Conservation (phyloP, 2,888 invertebrate genomes). For the Halocaridina rubra region DNA sequence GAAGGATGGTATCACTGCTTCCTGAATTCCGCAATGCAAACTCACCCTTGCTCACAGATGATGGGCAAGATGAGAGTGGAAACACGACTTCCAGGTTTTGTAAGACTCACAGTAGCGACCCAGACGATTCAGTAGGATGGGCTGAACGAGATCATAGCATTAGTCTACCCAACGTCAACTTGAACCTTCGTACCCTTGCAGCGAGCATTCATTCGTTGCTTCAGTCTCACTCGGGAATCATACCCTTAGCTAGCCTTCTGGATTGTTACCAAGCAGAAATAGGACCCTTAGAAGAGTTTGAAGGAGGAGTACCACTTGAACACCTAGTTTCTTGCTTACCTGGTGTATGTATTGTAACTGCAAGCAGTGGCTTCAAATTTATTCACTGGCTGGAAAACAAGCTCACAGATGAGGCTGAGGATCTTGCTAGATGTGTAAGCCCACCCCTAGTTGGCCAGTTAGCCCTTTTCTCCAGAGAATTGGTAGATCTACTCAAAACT, state of each 20-base stretch:
- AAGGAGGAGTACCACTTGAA: constrained; percentile 76
- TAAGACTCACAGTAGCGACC: constrained; percentile 70
- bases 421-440: constrained; percentile 73
- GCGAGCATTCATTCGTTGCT: constrained; percentile 77
- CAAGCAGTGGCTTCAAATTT: constrained; percentile 71
- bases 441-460: constrained; percentile 78
- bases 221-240: constrained; percentile 79
- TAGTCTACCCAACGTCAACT: constrained; percentile 73
- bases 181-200: constrained; percentile 75
- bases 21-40: constrained; percentile 75
- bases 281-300: constrained; percentile 72
- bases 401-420: constrained; percentile 53
- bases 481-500: constrained; percentile 85
- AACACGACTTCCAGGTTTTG: constrained; percentile 41
- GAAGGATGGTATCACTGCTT: constrained; percentile 79
- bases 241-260: constrained; percentile 82
- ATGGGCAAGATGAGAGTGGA: constrained; percentile 61
- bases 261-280: constrained; percentile 84
- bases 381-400: constrained; percentile 67
- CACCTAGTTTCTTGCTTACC: constrained; percentile 87
- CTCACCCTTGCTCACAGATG: constrained; percentile 68
- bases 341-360: constrained; percentile 74
- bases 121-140: constrained; percentile 74
- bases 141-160: constrained; percentile 78
- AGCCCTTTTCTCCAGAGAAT: constrained; percentile 85